A percentile compares a stretch with the other conserved stretches of the same genome.
Evolutionary conservation across 2,888 invertebrate species (phyloP).

Genomic region (Megamerina dolium): DNA sequence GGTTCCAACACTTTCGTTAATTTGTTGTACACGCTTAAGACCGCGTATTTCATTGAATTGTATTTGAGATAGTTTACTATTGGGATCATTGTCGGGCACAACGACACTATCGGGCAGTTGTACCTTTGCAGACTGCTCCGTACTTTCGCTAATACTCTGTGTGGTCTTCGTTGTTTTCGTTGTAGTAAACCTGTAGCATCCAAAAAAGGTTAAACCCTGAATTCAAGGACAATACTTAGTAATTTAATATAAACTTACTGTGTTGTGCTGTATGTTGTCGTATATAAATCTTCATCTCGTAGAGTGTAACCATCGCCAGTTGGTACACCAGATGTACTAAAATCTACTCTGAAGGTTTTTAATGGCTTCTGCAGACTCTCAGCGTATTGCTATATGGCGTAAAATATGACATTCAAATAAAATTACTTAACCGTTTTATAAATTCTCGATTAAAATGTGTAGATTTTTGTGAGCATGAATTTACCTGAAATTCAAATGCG

Average conservation of each 20-base stretch:
- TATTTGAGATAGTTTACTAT: slow-evolving; percentile 54
- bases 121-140: slow-evolving; percentile 38
- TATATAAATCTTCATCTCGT: slow-evolving; percentile 43
- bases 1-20: slow-evolving; percentile 61
- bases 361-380: slow-evolving; percentile 50
- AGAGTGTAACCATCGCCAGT: slow-evolving; percentile 38
- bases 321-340: slow-evolving; percentile 40
- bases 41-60: slow-evolving; percentile 67
- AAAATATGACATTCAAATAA: slow-evolving; percentile 1
- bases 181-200: slow-evolving; percentile 54
- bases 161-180: slow-evolving; percentile 53
- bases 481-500: slow-evolving; percentile 62
- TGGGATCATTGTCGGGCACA: slow-evolving; percentile 11
- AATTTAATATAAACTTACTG: slow-evolving; percentile 39
- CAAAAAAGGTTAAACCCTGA: neutral
- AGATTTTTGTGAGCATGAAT: too few species aligned
- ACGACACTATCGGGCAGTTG: neutral
- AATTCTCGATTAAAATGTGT: too few species aligned
- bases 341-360: slow-evolving; percentile 49
- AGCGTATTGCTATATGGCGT: slow-evolving; percentile 45
- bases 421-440: too few species aligned
- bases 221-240: too few species aligned
- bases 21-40: slow-evolving; percentile 66
- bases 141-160: slow-evolving; percentile 50
- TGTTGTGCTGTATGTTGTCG: slow-evolving; percentile 48